A percentile compares a stretch with the other conserved stretches of the same genome.
Evolutionary conservation across 2,888 invertebrate genomes (phyloP).

Genomic region (Therioaphis trifolii): DNA sequence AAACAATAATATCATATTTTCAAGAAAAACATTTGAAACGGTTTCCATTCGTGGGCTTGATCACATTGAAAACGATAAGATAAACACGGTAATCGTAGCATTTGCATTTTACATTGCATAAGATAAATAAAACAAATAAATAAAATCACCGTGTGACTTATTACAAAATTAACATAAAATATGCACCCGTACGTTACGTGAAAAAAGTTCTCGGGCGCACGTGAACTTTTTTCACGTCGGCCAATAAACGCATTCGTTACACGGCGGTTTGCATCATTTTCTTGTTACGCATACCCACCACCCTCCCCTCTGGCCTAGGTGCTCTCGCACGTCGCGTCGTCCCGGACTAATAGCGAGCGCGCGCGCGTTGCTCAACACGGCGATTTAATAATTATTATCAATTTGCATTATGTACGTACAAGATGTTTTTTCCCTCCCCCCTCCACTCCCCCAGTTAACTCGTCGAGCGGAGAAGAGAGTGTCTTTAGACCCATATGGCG

Average conservation of each 20-base stretch:
- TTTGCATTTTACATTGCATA: no score
- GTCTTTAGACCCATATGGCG: no score
- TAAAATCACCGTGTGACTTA: not conserved
- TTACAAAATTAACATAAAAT: slow-evolving; percentile 12
- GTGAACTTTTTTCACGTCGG: slow-evolving; percentile 16
- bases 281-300: not conserved
- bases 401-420: not conserved
- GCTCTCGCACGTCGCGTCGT: not conserved
- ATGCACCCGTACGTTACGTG: not conserved
- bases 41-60: no score
- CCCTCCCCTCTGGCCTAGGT: no score
- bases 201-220: slow-evolving; percentile 32
- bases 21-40: no score
- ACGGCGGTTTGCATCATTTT: slow-evolving; percentile 19
- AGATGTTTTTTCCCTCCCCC: not conserved
- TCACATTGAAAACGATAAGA: not conserved
- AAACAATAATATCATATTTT: no score
- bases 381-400: slow-evolving; percentile 40
- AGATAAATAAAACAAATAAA: not conserved
- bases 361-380: slow-evolving; percentile 19
- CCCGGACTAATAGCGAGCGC: not conserved
- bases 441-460: not conserved
- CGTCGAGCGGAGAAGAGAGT: not conserved
- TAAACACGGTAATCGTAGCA: no score
- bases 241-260: not conserved